Percentiles rank a stretch among this genome's conserved stretches.
phyloP scores from a whole-genome alignment of 2,113 vertebrate species.

The Xyliphius kryptos region DNA sequence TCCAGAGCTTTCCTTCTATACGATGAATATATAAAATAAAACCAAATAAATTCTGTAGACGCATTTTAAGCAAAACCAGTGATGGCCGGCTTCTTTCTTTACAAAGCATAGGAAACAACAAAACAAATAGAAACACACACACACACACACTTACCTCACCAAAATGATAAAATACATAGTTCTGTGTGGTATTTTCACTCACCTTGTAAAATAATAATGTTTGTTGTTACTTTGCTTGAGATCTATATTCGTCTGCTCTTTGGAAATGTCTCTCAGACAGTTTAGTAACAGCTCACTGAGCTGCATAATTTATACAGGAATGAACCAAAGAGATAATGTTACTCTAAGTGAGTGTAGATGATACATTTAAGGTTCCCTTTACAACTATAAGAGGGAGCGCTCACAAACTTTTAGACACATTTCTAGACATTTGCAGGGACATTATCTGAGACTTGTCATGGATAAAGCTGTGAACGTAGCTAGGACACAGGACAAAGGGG shows the following conservation, averaged over 20 bases:
- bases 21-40: no score
- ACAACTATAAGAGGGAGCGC: slow-evolving; percentile 52
- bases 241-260: no score
- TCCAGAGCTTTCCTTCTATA: no score
- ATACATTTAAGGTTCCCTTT: slow-evolving; percentile 59
- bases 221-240: slow-evolving; percentile 21
- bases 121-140: no score
- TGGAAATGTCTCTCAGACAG: slow-evolving; percentile 70
- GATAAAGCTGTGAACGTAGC: slow-evolving; percentile 24
- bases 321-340: slow-evolving; percentile 73
- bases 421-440: slow-evolving; percentile 30
- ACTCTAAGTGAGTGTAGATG: slow-evolving; percentile 63
- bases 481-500: slow-evolving; percentile 46
- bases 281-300: slow-evolving; percentile 67
- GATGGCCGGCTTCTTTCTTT: no score
- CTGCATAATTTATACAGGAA: slow-evolving; percentile 81
- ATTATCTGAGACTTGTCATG: slow-evolving; percentile 31
- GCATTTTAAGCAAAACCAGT: no score
- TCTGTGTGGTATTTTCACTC: no score
- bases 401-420: slow-evolving; percentile 42
- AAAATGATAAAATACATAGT: no score
- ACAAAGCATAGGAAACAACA: no score
- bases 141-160: no score
- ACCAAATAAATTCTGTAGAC: no score
- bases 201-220: no score